Conservation (phyloP, 2,797 vertebrate genomes). For the Lophotriccus pileatus region DNA sequence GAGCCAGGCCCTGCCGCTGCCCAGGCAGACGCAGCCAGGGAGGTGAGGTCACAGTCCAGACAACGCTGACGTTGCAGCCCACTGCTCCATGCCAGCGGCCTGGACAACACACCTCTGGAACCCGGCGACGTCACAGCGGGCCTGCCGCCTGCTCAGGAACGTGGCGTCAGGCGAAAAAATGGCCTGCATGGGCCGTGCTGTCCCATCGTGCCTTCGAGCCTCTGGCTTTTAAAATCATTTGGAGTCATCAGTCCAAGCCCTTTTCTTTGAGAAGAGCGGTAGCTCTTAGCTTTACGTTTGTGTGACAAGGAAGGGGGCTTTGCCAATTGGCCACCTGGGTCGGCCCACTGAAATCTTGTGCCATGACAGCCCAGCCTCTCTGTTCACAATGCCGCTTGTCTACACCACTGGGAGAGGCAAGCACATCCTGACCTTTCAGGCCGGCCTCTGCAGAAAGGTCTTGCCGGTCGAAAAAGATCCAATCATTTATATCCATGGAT, state of each 20-base stretch:
- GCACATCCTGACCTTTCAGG: too few species aligned
- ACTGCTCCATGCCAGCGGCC: not conserved
- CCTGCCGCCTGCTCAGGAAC: not conserved
- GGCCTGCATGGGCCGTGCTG: too few species aligned
- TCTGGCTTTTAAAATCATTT: not conserved
- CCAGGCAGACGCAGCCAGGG: not conserved
- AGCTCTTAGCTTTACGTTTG: not conserved
- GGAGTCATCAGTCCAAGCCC: not conserved
- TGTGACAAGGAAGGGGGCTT: not conserved
- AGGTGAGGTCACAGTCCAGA: not conserved
- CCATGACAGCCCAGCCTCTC: not conserved
- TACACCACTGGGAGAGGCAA: too few species aligned
- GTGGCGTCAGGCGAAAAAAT: not conserved
- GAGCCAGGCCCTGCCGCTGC: not conserved
- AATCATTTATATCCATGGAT: not conserved
- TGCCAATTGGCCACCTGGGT: not conserved
- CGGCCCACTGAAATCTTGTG: not conserved
- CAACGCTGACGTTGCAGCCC: too few species aligned
- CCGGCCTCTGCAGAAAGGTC: too few species aligned
- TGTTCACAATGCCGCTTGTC: too few species aligned
- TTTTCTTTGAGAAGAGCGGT: not conserved
- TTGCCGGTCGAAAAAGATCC: not conserved
- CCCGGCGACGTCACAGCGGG: too few species aligned
- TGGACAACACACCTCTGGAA: not conserved
- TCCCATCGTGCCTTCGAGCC: rapidly evolving